Conservation (phyloP, 2,113 vertebrate genomes). For the Balaeniceps rex region DNA sequence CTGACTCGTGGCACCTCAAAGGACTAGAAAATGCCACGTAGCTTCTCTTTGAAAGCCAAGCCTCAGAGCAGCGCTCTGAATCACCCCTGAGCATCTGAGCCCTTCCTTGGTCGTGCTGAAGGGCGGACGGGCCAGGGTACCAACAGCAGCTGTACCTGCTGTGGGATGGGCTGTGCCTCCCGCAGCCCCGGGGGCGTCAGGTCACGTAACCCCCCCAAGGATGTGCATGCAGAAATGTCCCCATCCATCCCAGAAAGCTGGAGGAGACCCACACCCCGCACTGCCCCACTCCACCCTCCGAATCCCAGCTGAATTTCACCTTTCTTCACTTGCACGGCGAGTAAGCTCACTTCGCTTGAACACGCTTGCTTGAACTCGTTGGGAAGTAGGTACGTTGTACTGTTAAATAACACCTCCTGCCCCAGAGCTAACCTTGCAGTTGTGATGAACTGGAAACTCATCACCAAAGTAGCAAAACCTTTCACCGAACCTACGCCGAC, state of each 20-base stretch:
- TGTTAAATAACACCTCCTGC: neutral
- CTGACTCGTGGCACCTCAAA: neutral
- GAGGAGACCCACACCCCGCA: neutral
- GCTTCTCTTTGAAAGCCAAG: neutral
- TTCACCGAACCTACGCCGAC: fast-evolving
- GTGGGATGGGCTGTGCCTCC: neutral
- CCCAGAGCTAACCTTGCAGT: neutral
- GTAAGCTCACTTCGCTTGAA: fast-evolving
- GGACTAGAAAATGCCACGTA: neutral
- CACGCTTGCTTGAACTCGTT: fast-evolving
- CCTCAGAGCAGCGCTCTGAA: neutral
- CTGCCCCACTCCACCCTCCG: neutral
- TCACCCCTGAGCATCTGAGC: fast-evolving
- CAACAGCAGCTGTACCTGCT: neutral
- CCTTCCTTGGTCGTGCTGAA: neutral
- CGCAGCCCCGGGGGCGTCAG: fast-evolving
- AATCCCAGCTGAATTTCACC: neutral
- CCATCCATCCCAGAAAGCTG: neutral
- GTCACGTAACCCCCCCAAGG: fast-evolving
- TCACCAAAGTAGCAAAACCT: neutral
- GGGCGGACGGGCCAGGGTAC: neutral
- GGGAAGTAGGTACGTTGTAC: neutral
- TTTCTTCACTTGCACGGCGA: fast-evolving
- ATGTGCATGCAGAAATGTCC: neutral
- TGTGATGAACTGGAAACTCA: neutral